These are phyloP conservation scores for Serinus canaria DNA, from an alignment of 2,113 vertebrate species.

Conservation along the genomic window DNA sequence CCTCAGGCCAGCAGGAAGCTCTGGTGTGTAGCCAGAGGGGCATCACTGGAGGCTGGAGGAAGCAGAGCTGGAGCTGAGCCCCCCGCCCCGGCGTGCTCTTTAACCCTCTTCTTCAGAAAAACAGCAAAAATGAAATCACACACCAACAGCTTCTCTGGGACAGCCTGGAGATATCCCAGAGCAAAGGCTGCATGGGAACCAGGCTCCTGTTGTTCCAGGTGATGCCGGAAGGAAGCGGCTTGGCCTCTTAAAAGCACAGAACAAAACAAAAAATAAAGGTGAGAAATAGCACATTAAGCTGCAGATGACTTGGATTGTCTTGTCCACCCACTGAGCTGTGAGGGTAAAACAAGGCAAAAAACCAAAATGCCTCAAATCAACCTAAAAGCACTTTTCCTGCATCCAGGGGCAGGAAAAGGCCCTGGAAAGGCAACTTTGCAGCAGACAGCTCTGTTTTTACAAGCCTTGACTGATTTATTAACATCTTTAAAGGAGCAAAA, in stretches of 20 bases:
- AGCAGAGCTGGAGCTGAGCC: neutral
- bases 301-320: accelerated
- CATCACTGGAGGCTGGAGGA: neutral
- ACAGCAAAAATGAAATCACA: neutral
- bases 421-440: neutral
- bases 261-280: slow-evolving; percentile 5
- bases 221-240: slow-evolving; percentile 2
- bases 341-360: neutral
- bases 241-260: neutral
- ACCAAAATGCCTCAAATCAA: neutral
- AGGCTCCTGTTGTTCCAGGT: neutral
- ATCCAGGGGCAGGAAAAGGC: neutral
- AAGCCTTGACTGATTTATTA: neutral
- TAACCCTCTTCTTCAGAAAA: neutral
- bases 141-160: neutral
- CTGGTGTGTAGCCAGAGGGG: neutral
- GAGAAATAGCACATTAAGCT: neutral
- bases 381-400: neutral
- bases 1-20: neutral
- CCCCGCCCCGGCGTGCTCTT: accelerated
- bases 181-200: neutral
- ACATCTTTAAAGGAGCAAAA: neutral
- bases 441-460: neutral
- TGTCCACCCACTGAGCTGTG: accelerated
- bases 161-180: neutral